Conservation (phyloP, 2,797 vertebrate genomes). For the Phyllotis vaccarum region DNA sequence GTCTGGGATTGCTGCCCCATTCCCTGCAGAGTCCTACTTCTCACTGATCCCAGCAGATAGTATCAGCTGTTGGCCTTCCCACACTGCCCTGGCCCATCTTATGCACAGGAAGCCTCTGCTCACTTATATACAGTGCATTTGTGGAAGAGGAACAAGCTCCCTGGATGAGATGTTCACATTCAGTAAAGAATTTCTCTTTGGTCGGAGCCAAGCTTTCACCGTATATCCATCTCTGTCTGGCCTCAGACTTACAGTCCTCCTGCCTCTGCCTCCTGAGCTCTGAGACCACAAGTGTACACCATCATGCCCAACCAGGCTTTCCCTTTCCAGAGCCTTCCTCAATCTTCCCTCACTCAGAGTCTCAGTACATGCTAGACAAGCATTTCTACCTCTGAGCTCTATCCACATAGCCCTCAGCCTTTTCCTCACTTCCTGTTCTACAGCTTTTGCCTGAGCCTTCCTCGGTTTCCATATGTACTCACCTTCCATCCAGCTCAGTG, state of each 20-base stretch:
- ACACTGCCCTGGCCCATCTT: not conserved
- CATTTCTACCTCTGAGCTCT: not conserved
- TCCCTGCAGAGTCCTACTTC: not conserved
- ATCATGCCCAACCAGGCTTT: not conserved
- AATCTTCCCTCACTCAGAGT: not conserved
- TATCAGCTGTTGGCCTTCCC: slow-evolving; percentile 48
- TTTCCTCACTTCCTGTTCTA: not conserved
- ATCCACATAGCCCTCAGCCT: not conserved
- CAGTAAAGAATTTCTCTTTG: not conserved
- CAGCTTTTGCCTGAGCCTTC: not conserved
- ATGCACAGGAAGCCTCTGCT: slow-evolving; percentile 62
- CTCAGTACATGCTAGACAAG: not conserved
- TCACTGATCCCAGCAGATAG: not conserved
- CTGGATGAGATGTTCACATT: slow-evolving; percentile 48
- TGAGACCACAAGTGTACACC: not conserved
- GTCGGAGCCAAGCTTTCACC: not conserved
- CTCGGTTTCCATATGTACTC: not conserved
- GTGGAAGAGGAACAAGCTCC: slow-evolving; percentile 31
- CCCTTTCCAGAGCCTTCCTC: slow-evolving; percentile 46
- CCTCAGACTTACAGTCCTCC: not conserved
- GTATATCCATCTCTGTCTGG: not conserved
- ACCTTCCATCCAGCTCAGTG: not conserved
- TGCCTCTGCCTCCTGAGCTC: not conserved
- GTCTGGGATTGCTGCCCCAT: slow-evolving; percentile 32
- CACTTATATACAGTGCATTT: not conserved